Conservation (phyloP, 2,888 invertebrate species). For the Melanophora roralis region DNA sequence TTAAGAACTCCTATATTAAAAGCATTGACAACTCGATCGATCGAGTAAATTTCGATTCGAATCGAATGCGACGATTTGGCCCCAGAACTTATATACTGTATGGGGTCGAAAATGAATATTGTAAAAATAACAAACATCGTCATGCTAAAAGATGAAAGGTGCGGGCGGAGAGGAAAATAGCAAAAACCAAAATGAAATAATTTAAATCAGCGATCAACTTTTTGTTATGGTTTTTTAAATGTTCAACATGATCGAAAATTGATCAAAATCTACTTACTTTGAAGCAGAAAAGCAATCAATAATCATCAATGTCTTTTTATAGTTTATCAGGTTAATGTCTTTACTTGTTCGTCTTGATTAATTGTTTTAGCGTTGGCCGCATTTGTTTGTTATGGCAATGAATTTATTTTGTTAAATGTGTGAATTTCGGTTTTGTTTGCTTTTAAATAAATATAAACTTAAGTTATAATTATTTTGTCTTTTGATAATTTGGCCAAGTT, state of each 20-base stretch:
- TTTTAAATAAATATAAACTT: too few relatives aligned
- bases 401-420: background rate
- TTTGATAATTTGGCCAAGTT: too few relatives aligned
- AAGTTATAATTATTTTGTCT: too few relatives aligned
- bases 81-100: too few relatives aligned
- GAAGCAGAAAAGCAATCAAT: slow-evolving; percentile 35
- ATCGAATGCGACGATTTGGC: too few relatives aligned
- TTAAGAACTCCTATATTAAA: too few relatives aligned
- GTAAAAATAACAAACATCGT: too few relatives aligned
- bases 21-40: too few relatives aligned
- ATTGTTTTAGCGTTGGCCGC: slow-evolving; percentile 55
- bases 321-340: background rate
- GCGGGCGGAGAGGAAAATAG: background rate
- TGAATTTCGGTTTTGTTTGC: background rate
- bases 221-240: slow-evolving; percentile 38
- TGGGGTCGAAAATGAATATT: too few relatives aligned
- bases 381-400: slow-evolving; percentile 52
- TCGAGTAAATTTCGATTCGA: too few relatives aligned
- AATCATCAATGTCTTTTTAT: slow-evolving; percentile 44
- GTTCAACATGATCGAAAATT: slow-evolving; percentile 50
- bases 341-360: slow-evolving; percentile 17
- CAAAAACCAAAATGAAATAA: slow-evolving; percentile 20
- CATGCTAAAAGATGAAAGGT: background rate
- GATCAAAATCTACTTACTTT: slow-evolving; percentile 53
- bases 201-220: slow-evolving; percentile 21